Evolutionary conservation across 2,797 vertebrate species (phyloP), one percentile per base, ranked within the genome.

Genomic region (Enteromius anoplus): DNA sequence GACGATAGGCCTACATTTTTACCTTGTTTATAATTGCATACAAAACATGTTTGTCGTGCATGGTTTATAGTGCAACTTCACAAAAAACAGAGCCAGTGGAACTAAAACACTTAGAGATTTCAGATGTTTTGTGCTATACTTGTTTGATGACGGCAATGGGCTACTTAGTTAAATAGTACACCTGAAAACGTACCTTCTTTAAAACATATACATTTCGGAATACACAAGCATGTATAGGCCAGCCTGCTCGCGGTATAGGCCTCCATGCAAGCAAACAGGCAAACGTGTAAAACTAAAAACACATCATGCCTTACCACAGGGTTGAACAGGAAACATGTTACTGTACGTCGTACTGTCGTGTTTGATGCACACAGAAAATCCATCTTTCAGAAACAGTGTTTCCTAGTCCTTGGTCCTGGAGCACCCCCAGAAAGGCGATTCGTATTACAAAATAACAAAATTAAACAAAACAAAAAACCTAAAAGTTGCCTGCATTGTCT

Each of bases 361-460:
- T 73, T n/a, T 19, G 26, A 70, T 72, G 15, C 32, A 49, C 45
- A 40, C 32, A 3, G 69, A 71, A 19, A n/a, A 9, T n/a, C 19
- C 3, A 6, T 37, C 49, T 73, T 12, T n/a, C 19, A 19, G 26
- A 17, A 19, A 12, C 45, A 14, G 29, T 34, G 6, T 75, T 72
- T 32, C 17, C 26, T 8, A 64, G 45, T 21, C 15, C 17, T 64
- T 64, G 40, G 6, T 32, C 58, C 58, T 78, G 58, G 75, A 45
- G 75, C 75, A 62, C 58, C 75, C 58, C 40, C 75, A 42, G 32
- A 26, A 15, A 77, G 58, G 58, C 45, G 14, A 47, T 32, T 62
- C n/a, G 1, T 77, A 17, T 76, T 42, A 26, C 34, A 42, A 26
- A 37, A 37, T 1, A 37, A 42, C 1, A 40, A 8, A 40, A 40